phyloP scores from a whole-genome alignment of 2,888 invertebrate genomes.

The Autographa pulchrina region DNA sequence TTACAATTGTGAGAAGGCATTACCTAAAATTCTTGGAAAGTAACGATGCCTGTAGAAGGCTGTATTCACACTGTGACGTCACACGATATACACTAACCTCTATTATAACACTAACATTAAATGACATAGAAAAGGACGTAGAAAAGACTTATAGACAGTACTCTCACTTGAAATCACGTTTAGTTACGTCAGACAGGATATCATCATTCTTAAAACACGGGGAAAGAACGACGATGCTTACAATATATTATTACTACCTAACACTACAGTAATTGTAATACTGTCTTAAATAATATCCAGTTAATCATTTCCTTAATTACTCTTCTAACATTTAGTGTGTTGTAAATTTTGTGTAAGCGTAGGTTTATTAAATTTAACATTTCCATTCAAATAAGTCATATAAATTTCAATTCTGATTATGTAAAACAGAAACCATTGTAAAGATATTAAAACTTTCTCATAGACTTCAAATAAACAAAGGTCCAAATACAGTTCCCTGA shows the following conservation, averaged over 20 bases:
- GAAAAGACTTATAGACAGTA: slow-evolving; percentile 84
- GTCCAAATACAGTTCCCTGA: slow-evolving; percentile 55
- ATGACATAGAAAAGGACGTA: slow-evolving; percentile 87
- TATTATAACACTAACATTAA: slow-evolving; percentile 85
- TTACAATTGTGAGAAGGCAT: slow-evolving; percentile 24
- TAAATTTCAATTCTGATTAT: not conserved
- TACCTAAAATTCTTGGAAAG: slow-evolving; percentile 9
- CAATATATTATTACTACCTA: slow-evolving; percentile 38
- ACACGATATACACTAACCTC: slow-evolving; percentile 40
- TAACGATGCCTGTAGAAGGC: slow-evolving; percentile 40
- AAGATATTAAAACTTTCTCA: slow-evolving; percentile 7
- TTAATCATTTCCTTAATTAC: slow-evolving; percentile 1
- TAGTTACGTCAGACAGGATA: slow-evolving; percentile 76
- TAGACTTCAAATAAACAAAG: slow-evolving; percentile 44
- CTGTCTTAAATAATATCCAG: slow-evolving; percentile 43
- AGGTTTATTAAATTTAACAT: not conserved
- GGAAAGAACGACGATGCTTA: slow-evolving; percentile 41
- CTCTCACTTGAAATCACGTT: slow-evolving; percentile 88
- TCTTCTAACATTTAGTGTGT: not conserved
- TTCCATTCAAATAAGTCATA: not conserved
- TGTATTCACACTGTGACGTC: slow-evolving; percentile 31
- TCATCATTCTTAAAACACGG: slow-evolving; percentile 39
- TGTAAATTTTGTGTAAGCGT: not conserved
- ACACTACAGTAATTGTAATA: slow-evolving; percentile 37
- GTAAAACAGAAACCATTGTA: not conserved